A percentile compares a stretch with the other conserved stretches of the same genome.
Evolutionary conservation across 2,797 vertebrate genomes (phyloP).

Genomic region (Chaenodraco wilsoni): DNA sequence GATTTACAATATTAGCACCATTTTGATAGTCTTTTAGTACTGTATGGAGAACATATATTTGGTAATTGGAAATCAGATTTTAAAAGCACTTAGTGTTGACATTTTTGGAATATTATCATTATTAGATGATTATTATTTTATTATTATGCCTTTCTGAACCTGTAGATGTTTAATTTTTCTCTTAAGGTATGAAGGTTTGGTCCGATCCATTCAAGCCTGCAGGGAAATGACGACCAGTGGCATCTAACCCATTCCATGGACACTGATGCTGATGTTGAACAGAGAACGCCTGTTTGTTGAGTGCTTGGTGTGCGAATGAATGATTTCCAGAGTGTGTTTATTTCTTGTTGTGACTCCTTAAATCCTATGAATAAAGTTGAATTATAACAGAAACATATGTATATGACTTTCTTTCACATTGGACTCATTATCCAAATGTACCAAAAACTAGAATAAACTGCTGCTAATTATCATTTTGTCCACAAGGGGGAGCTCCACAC

Average conservation of each 20-base stretch:
- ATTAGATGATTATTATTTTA: too few species aligned
- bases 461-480: slow-evolving; percentile 15
- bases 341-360: slow-evolving; percentile 22
- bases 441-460: background rate
- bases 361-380: slow-evolving; percentile 63
- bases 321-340: slow-evolving; percentile 30
- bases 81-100: background rate
- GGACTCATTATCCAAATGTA: too few species aligned
- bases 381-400: slow-evolving; percentile 11
- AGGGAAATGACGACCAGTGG: slow-evolving; percentile 63
- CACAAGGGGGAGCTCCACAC: slow-evolving; percentile 55
- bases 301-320: slow-evolving; percentile 51
- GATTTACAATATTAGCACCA: background rate
- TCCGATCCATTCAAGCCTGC: slow-evolving; percentile 83
- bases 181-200: slow-evolving; percentile 83
- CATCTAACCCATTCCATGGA: background rate
- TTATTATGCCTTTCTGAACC: background rate
- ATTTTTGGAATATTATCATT: background rate
- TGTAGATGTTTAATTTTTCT: slow-evolving; percentile 1
- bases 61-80: background rate
- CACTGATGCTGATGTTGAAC: slow-evolving; percentile 15
- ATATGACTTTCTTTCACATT: background rate
- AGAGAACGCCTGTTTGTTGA: slow-evolving; percentile 30
- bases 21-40: background rate
- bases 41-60: background rate